A percentile compares a stretch with the other conserved stretches of the same genome.
Evolutionary conservation across 2,888 invertebrate genomes (phyloP).

Genomic region (Omphaloscelis lunosa): DNA sequence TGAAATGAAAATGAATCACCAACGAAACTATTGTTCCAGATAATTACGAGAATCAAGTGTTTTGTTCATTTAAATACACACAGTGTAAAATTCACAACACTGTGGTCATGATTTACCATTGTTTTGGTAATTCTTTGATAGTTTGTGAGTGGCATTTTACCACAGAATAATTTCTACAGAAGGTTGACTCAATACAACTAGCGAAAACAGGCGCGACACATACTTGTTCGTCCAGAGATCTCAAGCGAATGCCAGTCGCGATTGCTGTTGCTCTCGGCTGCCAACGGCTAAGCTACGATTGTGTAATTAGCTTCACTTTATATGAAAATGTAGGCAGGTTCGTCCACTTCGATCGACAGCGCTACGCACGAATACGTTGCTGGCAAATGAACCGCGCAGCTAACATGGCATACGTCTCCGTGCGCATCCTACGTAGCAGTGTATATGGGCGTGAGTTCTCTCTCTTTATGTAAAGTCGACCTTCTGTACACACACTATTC

Average conservation of each 20-base stretch:
- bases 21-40: slow-evolving; percentile 66
- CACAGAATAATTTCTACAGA: neutral
- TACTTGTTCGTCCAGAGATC: neutral
- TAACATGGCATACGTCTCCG: neutral
- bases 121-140: slow-evolving; percentile 41
- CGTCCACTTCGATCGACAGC: neutral
- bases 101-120: slow-evolving; percentile 33
- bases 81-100: slow-evolving; percentile 39
- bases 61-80: slow-evolving; percentile 55
- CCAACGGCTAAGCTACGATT: neutral
- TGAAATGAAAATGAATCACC: slow-evolving; percentile 66
- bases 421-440: neutral
- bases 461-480: neutral
- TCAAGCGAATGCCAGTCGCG: neutral
- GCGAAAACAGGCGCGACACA: neutral
- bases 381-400: neutral
- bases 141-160: slow-evolving; percentile 22
- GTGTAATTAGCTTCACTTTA: neutral
- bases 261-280: neutral
- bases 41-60: slow-evolving; percentile 66
- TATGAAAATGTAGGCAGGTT: neutral
- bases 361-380: neutral
- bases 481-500: neutral
- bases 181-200: neutral
- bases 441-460: neutral